phyloP scores from a whole-genome alignment of 2,797 vertebrate species.

The Cichlasoma orientale region DNA sequence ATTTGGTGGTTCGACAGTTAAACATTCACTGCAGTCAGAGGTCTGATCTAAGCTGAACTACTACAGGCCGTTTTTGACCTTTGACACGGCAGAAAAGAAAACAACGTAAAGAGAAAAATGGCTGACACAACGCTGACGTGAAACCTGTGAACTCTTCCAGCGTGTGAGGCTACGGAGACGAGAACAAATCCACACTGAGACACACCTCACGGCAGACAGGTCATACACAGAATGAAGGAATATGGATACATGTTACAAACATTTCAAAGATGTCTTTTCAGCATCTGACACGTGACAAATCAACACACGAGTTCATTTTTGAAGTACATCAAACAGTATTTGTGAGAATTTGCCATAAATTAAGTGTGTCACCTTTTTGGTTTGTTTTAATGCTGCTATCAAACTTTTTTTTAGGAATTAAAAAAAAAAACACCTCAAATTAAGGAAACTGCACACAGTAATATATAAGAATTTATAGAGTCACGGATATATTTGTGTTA shows the following conservation, averaged over 20 bases:
- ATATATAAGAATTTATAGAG: neutral
- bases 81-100: slow-evolving; percentile 10
- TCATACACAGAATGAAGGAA: slow-evolving; percentile 66
- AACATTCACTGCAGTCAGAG: slow-evolving; percentile 47
- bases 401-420: neutral
- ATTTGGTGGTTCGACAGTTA: slow-evolving; percentile 58
- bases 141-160: slow-evolving; percentile 42
- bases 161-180: slow-evolving; percentile 53
- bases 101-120: slow-evolving; percentile 31
- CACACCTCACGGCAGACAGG: slow-evolving; percentile 60
- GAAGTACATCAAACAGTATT: slow-evolving; percentile 12
- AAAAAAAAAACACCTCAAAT: slow-evolving; percentile 7
- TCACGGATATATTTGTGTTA: neutral
- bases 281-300: slow-evolving; percentile 49
- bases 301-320: slow-evolving; percentile 24
- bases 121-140: slow-evolving; percentile 28
- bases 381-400: neutral
- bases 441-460: neutral
- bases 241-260: slow-evolving; percentile 60
- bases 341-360: neutral
- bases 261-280: slow-evolving; percentile 46
- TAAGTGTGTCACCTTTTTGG: neutral
- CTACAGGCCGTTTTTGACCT: slow-evolving; percentile 35
- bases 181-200: slow-evolving; percentile 51
- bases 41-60: slow-evolving; percentile 15